Percentiles rank a stretch among this genome's conserved stretches.
Conservation (phyloP, 2,888 invertebrate genomes). For the Nephrotoma guestfalica region DNA sequence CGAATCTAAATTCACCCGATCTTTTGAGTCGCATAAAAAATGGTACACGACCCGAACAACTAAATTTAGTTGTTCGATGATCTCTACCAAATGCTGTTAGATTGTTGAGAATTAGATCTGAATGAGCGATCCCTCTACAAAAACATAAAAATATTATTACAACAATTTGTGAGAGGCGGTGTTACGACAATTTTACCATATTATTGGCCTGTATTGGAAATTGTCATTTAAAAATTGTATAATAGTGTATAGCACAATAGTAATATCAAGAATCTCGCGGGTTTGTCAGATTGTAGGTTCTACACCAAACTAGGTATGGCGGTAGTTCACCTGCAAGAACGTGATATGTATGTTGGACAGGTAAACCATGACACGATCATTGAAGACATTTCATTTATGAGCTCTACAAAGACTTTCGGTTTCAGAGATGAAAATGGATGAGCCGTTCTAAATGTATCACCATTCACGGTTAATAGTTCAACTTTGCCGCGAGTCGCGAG, state of each 20-base stretch:
- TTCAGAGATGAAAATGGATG: too few species aligned
- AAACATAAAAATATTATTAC: conserved; percentile 37
- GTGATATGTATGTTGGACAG: too few species aligned
- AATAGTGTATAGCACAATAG: not conserved
- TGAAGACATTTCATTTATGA: too few species aligned
- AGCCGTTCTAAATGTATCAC: too few species aligned
- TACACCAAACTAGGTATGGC: too few species aligned
- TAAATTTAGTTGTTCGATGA: conserved; percentile 61
- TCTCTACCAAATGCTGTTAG: conserved; percentile 64
- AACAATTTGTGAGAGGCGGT: conserved; percentile 18
- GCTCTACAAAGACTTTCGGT: too few species aligned
- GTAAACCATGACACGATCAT: too few species aligned
- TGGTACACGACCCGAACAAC: conserved; percentile 58
- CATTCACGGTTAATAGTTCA: too few species aligned
- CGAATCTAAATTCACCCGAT: conserved; percentile 49
- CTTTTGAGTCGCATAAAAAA: conserved; percentile 50
- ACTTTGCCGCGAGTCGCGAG: too few species aligned
- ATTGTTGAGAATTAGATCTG: conserved; percentile 73
- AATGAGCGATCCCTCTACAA: conserved; percentile 63
- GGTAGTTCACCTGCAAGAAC: too few species aligned
- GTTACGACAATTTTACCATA: conserved; percentile 22
- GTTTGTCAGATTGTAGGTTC: too few species aligned
- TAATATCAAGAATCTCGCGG: not conserved
- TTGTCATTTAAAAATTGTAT: conserved; percentile 16
- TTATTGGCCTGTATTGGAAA: conserved; percentile 30